Evolutionary conservation across 1,140 invertebrate genomes (phyloP), one percentile per base, ranked within the genome.

Genomic region (Dolichoris vasculosae): DNA sequence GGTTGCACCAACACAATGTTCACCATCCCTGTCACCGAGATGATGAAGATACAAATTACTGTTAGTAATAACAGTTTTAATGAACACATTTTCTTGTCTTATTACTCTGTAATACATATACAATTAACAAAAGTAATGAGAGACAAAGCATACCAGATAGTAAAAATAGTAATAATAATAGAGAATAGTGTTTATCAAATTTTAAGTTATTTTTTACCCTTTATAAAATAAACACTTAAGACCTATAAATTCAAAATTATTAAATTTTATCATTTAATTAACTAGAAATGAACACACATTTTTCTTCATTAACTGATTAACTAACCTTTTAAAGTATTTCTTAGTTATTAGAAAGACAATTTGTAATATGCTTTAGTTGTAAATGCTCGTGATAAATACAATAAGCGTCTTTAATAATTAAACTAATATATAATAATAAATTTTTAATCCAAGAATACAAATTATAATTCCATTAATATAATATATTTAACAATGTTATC

Each of bases 1-100:
- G 46, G 81, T 79, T 23, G 64, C 38, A 73, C 38, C 82, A 86
- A 67, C 59, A 73, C 38, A 64, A 73, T 75, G 26, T 71, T 73
- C 26, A 82, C 59, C 80, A 23, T 82, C 38, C 51, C 77, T 71
- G 81, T 63, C 48, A 38, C 63, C 64, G 82, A 81, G 48, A 78
- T 81, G 69, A 84, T 67, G 46, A 84, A 84, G 78, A 86, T 84
- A 38, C 82, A 84, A 83, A 86, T 84, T 81, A 83, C 59, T 83
- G 51, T 86, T 67, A 79, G 64, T 86, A 86, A 83, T 84, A 76
- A 84, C 38, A 86, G 71, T 86, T 83, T 80, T 76, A 69, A 63
- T 51, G 81, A 75, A 79, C 51, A 3, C 85, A 73, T 83, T 83
- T 86, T 79, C n/a, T 83, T 80, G 48, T 80, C 80, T 83, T 83